Evolutionary conservation across 2,797 vertebrate genomes (phyloP), one percentile per base, ranked within the genome.

Genomic region (Takifugu ocellatus): DNA sequence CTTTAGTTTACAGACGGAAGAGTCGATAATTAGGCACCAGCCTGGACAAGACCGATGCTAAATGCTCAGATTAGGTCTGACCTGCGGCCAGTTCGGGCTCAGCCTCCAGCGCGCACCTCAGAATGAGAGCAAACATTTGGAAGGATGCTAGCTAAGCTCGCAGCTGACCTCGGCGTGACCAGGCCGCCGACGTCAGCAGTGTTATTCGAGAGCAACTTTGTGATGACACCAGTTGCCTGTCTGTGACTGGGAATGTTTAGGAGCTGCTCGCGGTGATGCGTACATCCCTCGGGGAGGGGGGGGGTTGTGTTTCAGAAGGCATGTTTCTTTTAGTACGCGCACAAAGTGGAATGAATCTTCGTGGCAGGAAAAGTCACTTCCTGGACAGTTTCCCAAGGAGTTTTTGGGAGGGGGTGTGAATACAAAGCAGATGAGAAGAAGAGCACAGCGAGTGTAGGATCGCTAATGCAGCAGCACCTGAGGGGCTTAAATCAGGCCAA

Each of bases 391-490:
- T 36, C 66, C 72, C 58, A 71, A 70, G 66, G 72, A 76, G 74
- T 67, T 72, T 69, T 10, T 15, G 54, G 0, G 14, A 12, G 24
- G 0, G 46, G 81, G 76, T 66, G 6, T 63, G 84, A 86, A 84
- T 87, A 84, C 79, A 75, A 78, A 87, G 70, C 81, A 83, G 76
- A 50, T 49, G 54, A 58, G 61, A 67, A 59, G 58, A 36, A 44
- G 61, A 54, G 51, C 56, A 51, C 46, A 25, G 68, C 5, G 50
- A 53, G 62, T 5, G 39, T 63, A 66, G 63, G 66, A 63, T 71
- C 60, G 71, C 61, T 73, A 72, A 67, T 66, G 66, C 56, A 63
- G 75, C 54, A 15, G 43, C 50, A 66, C 75, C 75, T 72, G 68
- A 26, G 59, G 51, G 55, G 53, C 59, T 76, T 74, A 72, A 75